Evolutionary conservation across 1,140 invertebrate species (phyloP).

Genomic region (Formica exsecta): DNA sequence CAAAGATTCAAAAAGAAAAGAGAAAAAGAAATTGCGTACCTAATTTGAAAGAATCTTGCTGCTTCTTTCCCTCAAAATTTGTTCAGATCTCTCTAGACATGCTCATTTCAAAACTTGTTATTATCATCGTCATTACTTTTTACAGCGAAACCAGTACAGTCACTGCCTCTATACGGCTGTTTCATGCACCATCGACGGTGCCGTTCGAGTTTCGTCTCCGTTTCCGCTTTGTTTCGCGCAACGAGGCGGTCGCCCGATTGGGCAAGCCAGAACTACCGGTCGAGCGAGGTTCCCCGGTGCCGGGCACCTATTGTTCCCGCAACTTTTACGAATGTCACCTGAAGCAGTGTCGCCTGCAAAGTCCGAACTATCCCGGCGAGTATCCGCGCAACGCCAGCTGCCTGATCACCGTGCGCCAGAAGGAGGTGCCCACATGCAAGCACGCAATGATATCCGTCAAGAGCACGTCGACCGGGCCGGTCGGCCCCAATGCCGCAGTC

Average conservation of each 20-base stretch:
- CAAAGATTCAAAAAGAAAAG: too few species aligned
- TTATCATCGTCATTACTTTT: not conserved
- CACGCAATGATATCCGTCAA: constrained; percentile 94
- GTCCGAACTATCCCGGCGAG: constrained; percentile 96
- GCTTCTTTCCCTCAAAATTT: too few species aligned
- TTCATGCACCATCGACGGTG: constrained; percentile 89
- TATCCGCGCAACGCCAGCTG: constrained; percentile 96
- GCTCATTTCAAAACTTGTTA: not conserved
- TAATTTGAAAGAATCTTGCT: too few species aligned
- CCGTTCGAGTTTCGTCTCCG: constrained; percentile 92
- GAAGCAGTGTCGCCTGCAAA: constrained; percentile 93
- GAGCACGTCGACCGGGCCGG: constrained; percentile 71
- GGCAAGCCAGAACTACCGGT: constrained; percentile 90
- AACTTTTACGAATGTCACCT: constrained; percentile 95
- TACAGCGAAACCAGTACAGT: constrained; percentile 93
- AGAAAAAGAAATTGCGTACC: too few species aligned
- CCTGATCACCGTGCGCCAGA: constrained; percentile 92
- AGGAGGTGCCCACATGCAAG: constrained; percentile 94
- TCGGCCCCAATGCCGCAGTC: constrained; percentile 84
- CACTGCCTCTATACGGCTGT: constrained; percentile 91
- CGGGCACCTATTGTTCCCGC: constrained; percentile 94
- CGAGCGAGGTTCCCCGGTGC: constrained; percentile 92
- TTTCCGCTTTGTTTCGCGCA: constrained; percentile 91
- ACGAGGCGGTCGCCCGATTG: constrained; percentile 92
- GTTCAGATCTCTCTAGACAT: not conserved